Percentiles rank a stretch among this genome's conserved stretches.
Evolutionary conservation across 2,797 vertebrate genomes (phyloP).

Genomic region (Spea hammondii): DNA sequence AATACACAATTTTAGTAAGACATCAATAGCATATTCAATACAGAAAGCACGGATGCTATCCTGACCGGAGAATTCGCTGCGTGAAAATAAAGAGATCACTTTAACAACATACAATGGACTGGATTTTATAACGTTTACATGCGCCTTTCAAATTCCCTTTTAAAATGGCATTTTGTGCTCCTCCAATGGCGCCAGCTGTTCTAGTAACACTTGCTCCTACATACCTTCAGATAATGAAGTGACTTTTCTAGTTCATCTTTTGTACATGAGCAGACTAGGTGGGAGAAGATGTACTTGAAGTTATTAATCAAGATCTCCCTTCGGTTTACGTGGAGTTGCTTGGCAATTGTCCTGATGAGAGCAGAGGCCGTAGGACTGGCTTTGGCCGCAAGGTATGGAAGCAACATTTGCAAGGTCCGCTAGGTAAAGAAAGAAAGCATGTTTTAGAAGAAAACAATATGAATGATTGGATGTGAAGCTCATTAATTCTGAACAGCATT

Average conservation of each 20-base stretch:
- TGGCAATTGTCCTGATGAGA: constrained; percentile 91
- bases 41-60: too few species aligned
- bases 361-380: constrained; percentile 87
- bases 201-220: neutral
- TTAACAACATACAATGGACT: too few species aligned
- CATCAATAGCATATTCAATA: too few species aligned
- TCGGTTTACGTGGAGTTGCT: constrained; percentile 90
- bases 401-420: constrained; percentile 90
- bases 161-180: too few species aligned
- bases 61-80: too few species aligned
- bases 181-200: too few species aligned
- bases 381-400: constrained; percentile 94
- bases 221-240: constrained; percentile 94
- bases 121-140: too few species aligned
- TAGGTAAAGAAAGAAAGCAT: constrained; percentile 60
- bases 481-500: neutral
- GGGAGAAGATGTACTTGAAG: constrained; percentile 98
- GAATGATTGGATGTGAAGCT: neutral
- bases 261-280: constrained; percentile 95
- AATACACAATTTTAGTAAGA: too few species aligned
- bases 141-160: too few species aligned
- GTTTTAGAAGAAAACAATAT: constrained; percentile 17
- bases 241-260: constrained; percentile 92
- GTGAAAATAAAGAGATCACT: too few species aligned
- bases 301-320: constrained; percentile 97